phyloP scores from a whole-genome alignment of 2,113 vertebrate genomes.

The Alexandromys fortis region DNA sequence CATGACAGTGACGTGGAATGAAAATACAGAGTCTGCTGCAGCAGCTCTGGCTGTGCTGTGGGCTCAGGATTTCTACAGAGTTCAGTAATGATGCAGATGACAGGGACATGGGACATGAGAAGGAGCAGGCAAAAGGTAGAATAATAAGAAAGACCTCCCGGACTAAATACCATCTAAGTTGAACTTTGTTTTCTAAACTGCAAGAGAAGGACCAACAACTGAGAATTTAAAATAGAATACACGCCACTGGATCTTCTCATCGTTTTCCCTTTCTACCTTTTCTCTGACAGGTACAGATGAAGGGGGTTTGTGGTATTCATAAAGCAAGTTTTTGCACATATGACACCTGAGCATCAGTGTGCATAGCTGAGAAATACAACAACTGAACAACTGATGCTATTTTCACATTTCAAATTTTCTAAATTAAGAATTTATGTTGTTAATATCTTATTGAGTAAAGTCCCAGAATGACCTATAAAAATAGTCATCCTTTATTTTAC shows the following conservation, averaged over 20 bases:
- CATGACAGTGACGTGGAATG: not conserved
- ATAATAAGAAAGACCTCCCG: not conserved
- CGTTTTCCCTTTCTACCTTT: not conserved
- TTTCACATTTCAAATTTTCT: not conserved
- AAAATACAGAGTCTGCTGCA: not conserved
- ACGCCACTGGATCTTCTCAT: not conserved
- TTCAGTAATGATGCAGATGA: not conserved
- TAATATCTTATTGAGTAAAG: not conserved
- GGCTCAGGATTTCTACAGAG: not conserved
- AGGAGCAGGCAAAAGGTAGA: no score
- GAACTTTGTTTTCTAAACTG: not conserved
- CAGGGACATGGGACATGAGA: not conserved
- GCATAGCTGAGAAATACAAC: not conserved
- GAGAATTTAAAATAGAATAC: not conserved
- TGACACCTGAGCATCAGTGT: not conserved
- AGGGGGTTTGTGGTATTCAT: no score
- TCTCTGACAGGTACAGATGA: not conserved
- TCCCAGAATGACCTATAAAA: not conserved
- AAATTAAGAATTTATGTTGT: not conserved
- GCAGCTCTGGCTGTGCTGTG: not conserved
- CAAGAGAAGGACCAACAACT: not conserved
- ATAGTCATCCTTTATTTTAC: not conserved
- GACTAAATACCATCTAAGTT: not conserved
- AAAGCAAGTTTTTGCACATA: not conserved
- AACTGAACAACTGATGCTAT: not conserved